phyloP scores from a whole-genome alignment of 92 coral and sea anemone species.

The Micromussa lordhowensis region DNA sequence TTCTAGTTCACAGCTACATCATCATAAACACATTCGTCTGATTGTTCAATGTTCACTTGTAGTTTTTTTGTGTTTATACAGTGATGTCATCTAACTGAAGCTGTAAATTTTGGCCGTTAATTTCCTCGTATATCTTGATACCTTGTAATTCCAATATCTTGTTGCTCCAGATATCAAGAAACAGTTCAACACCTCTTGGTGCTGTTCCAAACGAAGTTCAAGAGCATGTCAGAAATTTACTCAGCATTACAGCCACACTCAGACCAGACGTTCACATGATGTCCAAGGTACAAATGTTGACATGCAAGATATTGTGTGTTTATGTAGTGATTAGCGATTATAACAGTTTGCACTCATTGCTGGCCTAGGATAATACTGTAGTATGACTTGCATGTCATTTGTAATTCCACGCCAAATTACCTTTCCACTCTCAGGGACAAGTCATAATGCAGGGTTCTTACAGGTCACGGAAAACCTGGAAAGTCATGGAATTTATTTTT shows the following conservation, averaged over 20 bases:
- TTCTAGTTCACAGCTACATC: constrained; percentile 23
- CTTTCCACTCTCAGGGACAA: too few relatives aligned
- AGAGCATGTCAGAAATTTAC: constrained; percentile 86
- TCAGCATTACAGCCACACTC: constrained; percentile 82
- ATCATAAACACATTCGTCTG: too few relatives aligned
- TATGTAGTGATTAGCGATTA: too few relatives aligned
- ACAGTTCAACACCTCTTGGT: constrained; percentile 76
- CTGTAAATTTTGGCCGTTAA: background rate
- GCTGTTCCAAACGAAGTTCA: constrained; percentile 83
- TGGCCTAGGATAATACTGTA: too few relatives aligned
- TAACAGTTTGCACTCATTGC: too few relatives aligned
- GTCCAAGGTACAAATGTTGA: constrained; percentile 77
- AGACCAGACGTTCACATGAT: constrained; percentile 94
- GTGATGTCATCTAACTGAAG: background rate
- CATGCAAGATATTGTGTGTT: background rate
- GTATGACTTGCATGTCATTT: too few relatives aligned
- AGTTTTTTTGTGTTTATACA: background rate
- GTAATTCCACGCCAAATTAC: too few relatives aligned
- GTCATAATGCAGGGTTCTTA: too few relatives aligned
- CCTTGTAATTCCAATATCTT: background rate
- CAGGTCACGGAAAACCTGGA: too few relatives aligned
- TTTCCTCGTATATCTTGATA: background rate
- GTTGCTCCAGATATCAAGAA: constrained; percentile 78
- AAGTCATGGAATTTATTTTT: too few relatives aligned
- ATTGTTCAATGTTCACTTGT: background rate